Evolutionary conservation across 2,113 vertebrate species (phyloP).

Genomic region (Ginglymostoma cirratum): DNA sequence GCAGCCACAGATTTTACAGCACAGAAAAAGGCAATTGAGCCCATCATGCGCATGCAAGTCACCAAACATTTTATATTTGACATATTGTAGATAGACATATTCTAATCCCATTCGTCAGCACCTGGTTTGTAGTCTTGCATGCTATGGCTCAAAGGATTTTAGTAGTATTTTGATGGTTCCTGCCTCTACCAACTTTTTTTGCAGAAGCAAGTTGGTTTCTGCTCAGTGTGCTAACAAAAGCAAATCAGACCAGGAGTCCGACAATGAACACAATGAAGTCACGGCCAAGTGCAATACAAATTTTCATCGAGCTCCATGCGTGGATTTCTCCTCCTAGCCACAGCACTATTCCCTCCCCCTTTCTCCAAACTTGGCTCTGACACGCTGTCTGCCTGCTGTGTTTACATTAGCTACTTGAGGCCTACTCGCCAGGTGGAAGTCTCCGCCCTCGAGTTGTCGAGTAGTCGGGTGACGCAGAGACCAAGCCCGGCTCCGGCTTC

Average conservation of each 20-base stretch:
- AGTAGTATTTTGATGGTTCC: no score
- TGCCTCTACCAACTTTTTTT: no score
- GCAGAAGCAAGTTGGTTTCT: no score
- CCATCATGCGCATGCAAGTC: no score
- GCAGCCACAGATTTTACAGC: no score
- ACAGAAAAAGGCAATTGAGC: no score
- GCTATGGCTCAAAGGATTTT: no score
- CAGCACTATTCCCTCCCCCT: not conserved
- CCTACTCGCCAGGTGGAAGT: conserved; percentile 34
- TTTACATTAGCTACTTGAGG: conserved; percentile 7
- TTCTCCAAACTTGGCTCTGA: not conserved
- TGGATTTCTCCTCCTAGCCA: not conserved
- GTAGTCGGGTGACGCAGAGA: not conserved
- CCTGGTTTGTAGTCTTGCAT: no score
- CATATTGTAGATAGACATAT: no score
- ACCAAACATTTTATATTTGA: no score
- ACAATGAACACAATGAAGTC: not conserved
- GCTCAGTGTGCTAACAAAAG: not conserved
- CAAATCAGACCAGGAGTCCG: not conserved
- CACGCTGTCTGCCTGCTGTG: conserved; percentile 15
- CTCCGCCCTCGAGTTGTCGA: not conserved
- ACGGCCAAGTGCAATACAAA: not conserved
- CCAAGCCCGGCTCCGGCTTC: not conserved
- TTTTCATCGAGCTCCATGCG: not conserved
- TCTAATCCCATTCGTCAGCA: no score